Evolutionary conservation across 2,888 invertebrate species (phyloP), one percentile per base, ranked within the genome.

Genomic region (Steromphala cineraria): DNA sequence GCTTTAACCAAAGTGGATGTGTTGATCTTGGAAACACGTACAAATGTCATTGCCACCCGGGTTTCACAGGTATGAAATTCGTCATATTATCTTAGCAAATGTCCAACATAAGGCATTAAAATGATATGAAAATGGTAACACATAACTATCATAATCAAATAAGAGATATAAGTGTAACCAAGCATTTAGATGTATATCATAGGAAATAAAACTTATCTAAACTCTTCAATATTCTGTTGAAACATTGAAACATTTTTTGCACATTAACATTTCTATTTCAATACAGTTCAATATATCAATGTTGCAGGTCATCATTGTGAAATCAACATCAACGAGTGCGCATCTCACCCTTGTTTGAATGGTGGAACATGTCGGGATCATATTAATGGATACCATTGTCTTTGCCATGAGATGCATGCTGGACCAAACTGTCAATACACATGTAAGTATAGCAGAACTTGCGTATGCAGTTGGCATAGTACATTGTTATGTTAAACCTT

Each of bases 291-390:
- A 1, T 10, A 8, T 10, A 10, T 10, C 46, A 46, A 46, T 52
- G 19, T 24, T 82, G 0, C 80, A 90, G 90, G 90, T 52, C 40
- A 53, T 3, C 82, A 81, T 8, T 93, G 93, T 75, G 91, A 92
- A 74, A 84, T 88, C 10, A 89, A 90, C 82, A 87, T 92, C 40
- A 90, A 92, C 78, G 91, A 92, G 79, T 93, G 93, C 79, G 83
- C 83, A 2, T 88, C 91, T 0, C 89, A 88, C 55, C 93, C 93
- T 0, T 93, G 93, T 84, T 85, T 89, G 53, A 90, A 92, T 82
- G 87, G 87, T 19, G 93, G 92, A 4, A 89, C 90, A 10, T 93
- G 93, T 81, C 86, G 89, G 24, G 92, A 93, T 81, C 87, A 87
- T 40, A 85, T 89, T 55, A 87, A 88, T 75, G 89, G 88, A 10